Evolutionary conservation across 1,140 invertebrate genomes (phyloP).

Genomic region (Rhopalosiphum maidis): DNA sequence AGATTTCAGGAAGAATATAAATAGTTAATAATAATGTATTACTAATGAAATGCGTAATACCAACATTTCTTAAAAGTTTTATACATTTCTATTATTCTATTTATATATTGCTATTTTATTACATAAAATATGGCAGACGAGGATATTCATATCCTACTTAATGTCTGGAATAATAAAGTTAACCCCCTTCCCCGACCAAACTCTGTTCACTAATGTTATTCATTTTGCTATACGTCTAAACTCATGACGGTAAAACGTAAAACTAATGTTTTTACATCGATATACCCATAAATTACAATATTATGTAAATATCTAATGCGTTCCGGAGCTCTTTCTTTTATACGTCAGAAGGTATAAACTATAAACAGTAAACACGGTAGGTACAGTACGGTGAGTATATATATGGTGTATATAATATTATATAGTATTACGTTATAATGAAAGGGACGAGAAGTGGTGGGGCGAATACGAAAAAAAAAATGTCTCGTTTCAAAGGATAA

Average conservation of each 20-base stretch:
- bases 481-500: constrained; percentile 24
- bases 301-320: constrained; percentile 17
- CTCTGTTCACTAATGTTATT: background rate
- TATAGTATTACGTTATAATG: constrained; percentile 19
- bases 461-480: background rate
- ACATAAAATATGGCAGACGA: background rate
- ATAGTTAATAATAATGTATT: background rate
- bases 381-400: background rate
- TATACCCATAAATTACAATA: background rate
- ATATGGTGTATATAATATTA: background rate
- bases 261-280: constrained; percentile 7
- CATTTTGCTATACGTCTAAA: background rate
- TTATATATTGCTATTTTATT: too few relatives aligned
- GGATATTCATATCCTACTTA: background rate
- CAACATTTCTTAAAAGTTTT: too few relatives aligned
- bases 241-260: background rate
- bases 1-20: background rate
- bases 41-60: background rate
- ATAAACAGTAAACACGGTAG: background rate
- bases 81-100: too few relatives aligned
- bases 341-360: constrained; percentile 2
- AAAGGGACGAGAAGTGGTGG: constrained; percentile 7
- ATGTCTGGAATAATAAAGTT: background rate
- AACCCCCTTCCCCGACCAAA: background rate
- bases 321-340: background rate